Conservation (phyloP, 2,888 invertebrate species). For the Acleris literana region DNA sequence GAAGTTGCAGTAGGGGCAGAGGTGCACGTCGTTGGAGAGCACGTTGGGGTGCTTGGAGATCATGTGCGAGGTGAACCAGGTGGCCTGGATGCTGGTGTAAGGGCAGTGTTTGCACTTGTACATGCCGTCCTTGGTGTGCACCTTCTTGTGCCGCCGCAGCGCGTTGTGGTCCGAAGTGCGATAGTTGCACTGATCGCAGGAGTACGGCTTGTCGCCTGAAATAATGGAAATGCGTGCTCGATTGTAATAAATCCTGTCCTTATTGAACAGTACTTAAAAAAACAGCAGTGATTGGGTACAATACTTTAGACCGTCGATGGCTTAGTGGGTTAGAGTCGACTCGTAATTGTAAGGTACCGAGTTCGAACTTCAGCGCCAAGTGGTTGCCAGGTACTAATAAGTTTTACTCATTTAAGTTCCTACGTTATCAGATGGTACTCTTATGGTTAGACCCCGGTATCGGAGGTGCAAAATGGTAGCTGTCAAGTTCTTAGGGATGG, state of each 20-base stretch:
- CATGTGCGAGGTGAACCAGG: constrained; percentile 90
- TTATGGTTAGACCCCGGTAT: too few relatives aligned
- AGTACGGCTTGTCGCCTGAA: constrained; percentile 89
- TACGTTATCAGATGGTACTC: too few relatives aligned
- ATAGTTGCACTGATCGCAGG: constrained; percentile 89
- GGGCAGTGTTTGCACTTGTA: constrained; percentile 92
- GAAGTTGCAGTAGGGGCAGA: constrained; percentile 85
- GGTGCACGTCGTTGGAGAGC: constrained; percentile 84
- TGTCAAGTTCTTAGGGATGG: too few relatives aligned
- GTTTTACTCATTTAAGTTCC: too few relatives aligned
- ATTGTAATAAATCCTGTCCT: neutral
- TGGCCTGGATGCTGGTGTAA: constrained; percentile 92
- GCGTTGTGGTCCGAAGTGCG: constrained; percentile 92
- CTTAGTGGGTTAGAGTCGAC: too few relatives aligned
- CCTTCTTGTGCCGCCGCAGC: constrained; percentile 89
- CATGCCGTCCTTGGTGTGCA: constrained; percentile 88
- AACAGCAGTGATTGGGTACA: neutral
- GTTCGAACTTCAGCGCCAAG: too few relatives aligned
- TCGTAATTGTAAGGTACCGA: too few relatives aligned
- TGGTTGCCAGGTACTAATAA: too few relatives aligned
- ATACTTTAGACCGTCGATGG: too few relatives aligned
- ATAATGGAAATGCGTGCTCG: constrained; percentile 14
- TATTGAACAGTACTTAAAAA: neutral
- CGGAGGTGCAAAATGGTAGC: too few relatives aligned
- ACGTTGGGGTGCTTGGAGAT: constrained; percentile 90